Conservation (phyloP, 1,140 invertebrate species). For the Ceratina calcarata region DNA sequence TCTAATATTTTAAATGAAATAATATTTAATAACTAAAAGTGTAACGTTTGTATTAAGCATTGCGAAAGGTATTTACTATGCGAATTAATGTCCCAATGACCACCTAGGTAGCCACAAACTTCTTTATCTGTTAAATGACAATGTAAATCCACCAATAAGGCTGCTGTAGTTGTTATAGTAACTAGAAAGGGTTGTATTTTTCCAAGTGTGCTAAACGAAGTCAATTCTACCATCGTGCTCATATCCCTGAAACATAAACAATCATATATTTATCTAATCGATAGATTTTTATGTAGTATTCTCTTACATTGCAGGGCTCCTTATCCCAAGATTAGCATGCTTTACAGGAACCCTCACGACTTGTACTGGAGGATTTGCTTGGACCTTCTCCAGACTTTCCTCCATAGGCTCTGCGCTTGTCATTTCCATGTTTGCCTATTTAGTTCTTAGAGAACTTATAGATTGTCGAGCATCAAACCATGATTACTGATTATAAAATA, state of each 20-base stretch:
- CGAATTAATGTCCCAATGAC: slow-evolving; percentile 95
- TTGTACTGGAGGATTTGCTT: slow-evolving; percentile 49
- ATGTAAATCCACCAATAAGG: slow-evolving; percentile 95
- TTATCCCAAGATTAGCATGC: slow-evolving; percentile 78
- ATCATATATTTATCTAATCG: slow-evolving; percentile 10
- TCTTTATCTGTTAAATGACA: slow-evolving; percentile 95
- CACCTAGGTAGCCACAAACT: slow-evolving; percentile 96
- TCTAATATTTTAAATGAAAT: slow-evolving; percentile 81
- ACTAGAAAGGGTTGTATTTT: slow-evolving; percentile 96
- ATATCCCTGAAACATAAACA: slow-evolving; percentile 85
- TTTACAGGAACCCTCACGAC: slow-evolving; percentile 78
- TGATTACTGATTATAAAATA: slow-evolving; percentile 11
- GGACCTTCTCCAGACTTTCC: slow-evolving; percentile 64
- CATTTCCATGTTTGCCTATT: slow-evolving; percentile 63
- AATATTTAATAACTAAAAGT: background rate
- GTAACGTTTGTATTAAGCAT: background rate
- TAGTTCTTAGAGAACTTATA: slow-evolving; percentile 23
- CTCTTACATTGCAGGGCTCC: slow-evolving; percentile 78
- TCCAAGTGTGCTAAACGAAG: slow-evolving; percentile 91
- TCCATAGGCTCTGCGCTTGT: slow-evolving; percentile 62
- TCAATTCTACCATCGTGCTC: slow-evolving; percentile 92
- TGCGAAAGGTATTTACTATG: slow-evolving; percentile 87
- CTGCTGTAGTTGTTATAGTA: slow-evolving; percentile 92
- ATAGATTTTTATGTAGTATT: background rate
- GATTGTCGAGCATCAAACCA: slow-evolving; percentile 8